Evolutionary conservation across 2,797 vertebrate species (phyloP).

Genomic region (Oryzias sinensis): DNA sequence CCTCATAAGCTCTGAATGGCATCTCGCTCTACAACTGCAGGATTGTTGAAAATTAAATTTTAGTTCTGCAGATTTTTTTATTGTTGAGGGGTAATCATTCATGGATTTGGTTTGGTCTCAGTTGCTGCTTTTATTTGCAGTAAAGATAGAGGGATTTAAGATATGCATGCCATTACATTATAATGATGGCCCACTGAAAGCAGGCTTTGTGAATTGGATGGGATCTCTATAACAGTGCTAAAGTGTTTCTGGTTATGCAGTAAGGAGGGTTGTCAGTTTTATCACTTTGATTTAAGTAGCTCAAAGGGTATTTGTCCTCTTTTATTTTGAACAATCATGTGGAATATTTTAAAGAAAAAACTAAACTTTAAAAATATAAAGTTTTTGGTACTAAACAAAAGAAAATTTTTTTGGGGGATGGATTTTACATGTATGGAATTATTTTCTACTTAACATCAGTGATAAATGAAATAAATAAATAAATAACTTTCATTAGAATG

Average conservation of each 20-base stretch:
- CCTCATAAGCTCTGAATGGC: constrained; percentile 75
- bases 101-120: constrained; percentile 66
- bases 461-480: no score
- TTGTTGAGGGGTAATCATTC: constrained; percentile 72
- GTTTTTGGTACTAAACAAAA: no score
- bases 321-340: constrained; percentile 8
- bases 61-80: constrained; percentile 74
- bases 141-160: constrained; percentile 58
- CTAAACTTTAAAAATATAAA: no score
- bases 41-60: constrained; percentile 77
- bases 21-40: constrained; percentile 66
- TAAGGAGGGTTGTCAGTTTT: constrained; percentile 18
- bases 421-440: no score
- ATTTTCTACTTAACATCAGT: no score
- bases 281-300: constrained; percentile 41
- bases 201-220: constrained; percentile 58
- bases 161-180: constrained; percentile 54
- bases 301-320: constrained; percentile 31
- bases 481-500: no score
- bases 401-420: no score
- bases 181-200: constrained; percentile 54
- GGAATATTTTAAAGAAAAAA: no score
- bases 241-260: constrained; percentile 32
- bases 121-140: constrained; percentile 65
- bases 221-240: constrained; percentile 37